Base-by-base conservation (phyloP, 2,113 vertebrate species). In the Rana temporaria region DNA sequence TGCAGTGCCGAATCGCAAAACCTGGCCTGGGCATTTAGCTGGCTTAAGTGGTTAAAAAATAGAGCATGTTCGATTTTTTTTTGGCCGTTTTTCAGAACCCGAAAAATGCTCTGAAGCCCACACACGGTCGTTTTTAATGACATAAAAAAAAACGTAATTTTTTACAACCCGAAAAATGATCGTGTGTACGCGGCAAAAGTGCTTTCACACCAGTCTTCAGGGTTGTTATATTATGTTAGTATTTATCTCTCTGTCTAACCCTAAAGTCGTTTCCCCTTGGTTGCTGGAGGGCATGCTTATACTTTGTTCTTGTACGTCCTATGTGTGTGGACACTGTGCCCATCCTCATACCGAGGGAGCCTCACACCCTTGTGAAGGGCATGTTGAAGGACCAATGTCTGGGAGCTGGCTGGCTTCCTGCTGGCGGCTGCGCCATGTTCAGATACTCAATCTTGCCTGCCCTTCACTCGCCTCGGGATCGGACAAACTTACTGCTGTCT, bases 401-500 rank as follows among this genome's bases (percentile, higher is more conserved):
- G 63, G 52, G 79, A 20, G 18, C 62, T 82, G 79, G 79, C 68
- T 32, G 30, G 6, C 48, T 66, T 75, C 71, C 80, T 74, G 53
- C 80, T 82, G 70, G 62, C 71, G 64, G 64, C 53, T 56, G 15
- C 57, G 48, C 62, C 79, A 74, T 52, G 30, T 26, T 59, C 53
- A 82, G 55, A 80, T 48, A 80, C 78, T 80, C 22, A 56, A 80
- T 70, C 53, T 60, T 62, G 55, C 56, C 66, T 79, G 78, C 66
- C 78, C 78, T 80, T 79, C 55, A 70, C 7, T 38, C 26, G 78
- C 32, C 76, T 69, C 59, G n/a, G 2, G 53, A 42, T 57, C 53
- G 65, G 64, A 68, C 77, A 68, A 59, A 79, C 64, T 38, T 24
- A 34, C 62, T 32, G 76, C 48, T n/a, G 11, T 65, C 52, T 56